A percentile compares a stretch with the other conserved stretches of the same genome.
These are phyloP conservation scores for Drosophila yakuba DNA, from an alignment of 1,140 invertebrate species.

Conservation along the genomic window DNA sequence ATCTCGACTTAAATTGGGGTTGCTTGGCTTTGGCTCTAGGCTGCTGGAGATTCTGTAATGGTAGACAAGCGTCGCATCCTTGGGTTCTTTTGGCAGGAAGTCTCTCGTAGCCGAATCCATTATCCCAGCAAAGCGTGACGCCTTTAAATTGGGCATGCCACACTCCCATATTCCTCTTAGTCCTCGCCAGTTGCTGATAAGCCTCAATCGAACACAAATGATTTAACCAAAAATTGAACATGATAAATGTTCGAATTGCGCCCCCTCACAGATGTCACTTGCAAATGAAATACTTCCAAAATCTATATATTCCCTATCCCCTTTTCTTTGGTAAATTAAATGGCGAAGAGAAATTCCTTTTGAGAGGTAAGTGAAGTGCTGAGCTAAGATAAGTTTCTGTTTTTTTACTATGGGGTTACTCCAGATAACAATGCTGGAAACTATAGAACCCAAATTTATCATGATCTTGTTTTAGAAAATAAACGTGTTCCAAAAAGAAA, in stretches of 20 bases:
- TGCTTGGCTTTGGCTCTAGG: constrained; percentile 3
- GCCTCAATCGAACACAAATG: constrained; percentile 74
- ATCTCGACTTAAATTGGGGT: constrained; percentile 28
- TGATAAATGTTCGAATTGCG: constrained; percentile 67
- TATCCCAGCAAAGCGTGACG: constrained; percentile 59
- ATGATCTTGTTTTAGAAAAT: constrained; percentile 12
- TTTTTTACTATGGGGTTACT: neutral
- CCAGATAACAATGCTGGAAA: constrained; percentile 6
- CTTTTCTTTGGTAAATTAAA: neutral
- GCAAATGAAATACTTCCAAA: constrained; percentile 59
- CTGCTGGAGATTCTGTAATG: constrained; percentile 50
- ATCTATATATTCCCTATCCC: constrained; percentile 21
- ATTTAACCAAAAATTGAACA: constrained; percentile 68
- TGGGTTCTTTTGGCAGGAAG: constrained; percentile 25
- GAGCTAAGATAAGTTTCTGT: constrained; percentile 21
- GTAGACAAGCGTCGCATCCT: constrained; percentile 53
- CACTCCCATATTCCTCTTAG: constrained; percentile 7
- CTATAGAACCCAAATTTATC: constrained; percentile 12
- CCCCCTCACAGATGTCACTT: constrained; percentile 69
- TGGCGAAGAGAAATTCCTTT: constrained; percentile 2
- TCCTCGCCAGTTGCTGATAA: constrained; percentile 59
- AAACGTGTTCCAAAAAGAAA: no score
- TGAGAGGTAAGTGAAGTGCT: constrained; percentile 28
- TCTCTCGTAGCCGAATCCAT: constrained; percentile 43
- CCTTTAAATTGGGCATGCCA: constrained; percentile 70